Conservation (phyloP, 2,888 invertebrate species). For the Acrobasis suavella region DNA sequence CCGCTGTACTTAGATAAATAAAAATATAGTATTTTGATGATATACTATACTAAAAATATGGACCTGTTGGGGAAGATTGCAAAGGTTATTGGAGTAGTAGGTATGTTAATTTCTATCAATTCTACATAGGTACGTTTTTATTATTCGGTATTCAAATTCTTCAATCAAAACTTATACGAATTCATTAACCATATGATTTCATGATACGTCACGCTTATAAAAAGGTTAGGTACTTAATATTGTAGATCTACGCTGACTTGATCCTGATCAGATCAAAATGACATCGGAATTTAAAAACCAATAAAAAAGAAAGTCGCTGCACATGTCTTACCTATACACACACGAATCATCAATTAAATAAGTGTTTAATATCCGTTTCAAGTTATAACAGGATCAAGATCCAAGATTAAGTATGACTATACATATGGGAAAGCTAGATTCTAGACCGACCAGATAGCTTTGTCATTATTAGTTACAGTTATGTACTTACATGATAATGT, state of each 20-base stretch:
- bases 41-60: too few relatives aligned
- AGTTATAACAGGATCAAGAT: conserved; percentile 13
- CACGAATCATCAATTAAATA: neutral
- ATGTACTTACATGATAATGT: neutral
- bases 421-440: conserved; percentile 16
- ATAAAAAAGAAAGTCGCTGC: neutral
- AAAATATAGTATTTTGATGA: too few relatives aligned
- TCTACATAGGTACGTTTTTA: too few relatives aligned
- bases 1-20: too few relatives aligned
- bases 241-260: neutral
- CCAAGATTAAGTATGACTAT: conserved; percentile 14
- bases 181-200: too few relatives aligned
- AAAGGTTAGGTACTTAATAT: too few relatives aligned
- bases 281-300: neutral
- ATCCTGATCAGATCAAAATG: neutral
- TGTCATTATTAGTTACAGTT: conserved; percentile 6
- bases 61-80: too few relatives aligned
- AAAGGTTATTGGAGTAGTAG: too few relatives aligned
- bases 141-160: too few relatives aligned
- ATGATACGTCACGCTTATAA: too few relatives aligned
- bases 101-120: too few relatives aligned
- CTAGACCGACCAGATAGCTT: neutral
- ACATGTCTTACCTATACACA: neutral
- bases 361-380: neutral
- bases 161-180: too few relatives aligned